Conservation (phyloP, 2,113 vertebrate species). For the Bostrychus sinensis region DNA sequence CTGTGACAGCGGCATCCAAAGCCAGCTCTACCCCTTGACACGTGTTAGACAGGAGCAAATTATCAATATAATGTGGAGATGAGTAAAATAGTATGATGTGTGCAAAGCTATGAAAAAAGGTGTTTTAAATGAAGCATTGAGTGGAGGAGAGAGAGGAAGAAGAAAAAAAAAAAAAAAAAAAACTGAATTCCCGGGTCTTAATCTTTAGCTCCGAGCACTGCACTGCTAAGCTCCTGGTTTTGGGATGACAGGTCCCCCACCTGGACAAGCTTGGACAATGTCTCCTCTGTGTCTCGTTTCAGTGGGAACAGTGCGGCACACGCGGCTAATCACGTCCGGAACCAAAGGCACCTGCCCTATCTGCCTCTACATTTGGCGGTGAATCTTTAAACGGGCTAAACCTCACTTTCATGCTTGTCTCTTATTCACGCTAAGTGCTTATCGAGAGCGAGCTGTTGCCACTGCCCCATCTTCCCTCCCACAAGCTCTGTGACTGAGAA, state of each 20-base stretch:
- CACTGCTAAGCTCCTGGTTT: constrained; percentile 80
- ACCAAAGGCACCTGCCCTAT: constrained; percentile 86
- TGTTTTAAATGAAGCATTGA: constrained; percentile 78
- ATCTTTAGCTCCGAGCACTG: constrained; percentile 80
- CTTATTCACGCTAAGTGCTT: constrained; percentile 86
- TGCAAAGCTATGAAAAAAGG: constrained; percentile 38
- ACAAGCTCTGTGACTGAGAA: constrained; percentile 75
- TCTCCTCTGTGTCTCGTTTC: constrained; percentile 82
- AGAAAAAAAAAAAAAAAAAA: constrained; percentile 17
- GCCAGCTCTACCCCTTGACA: constrained; percentile 36
- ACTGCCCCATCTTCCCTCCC: constrained; percentile 84
- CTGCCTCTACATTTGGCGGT: constrained; percentile 80
- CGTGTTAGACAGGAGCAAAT: constrained; percentile 51
- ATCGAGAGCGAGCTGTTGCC: constrained; percentile 82
- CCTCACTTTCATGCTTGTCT: constrained; percentile 88
- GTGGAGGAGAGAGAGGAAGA: constrained; percentile 45
- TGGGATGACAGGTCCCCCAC: constrained; percentile 86
- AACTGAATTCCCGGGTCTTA: constrained; percentile 75
- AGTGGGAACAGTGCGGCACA: constrained; percentile 78
- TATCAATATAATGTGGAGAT: constrained; percentile 67
- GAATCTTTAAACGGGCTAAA: constrained; percentile 85
- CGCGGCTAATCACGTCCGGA: constrained; percentile 83
- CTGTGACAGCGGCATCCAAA: constrained; percentile 61
- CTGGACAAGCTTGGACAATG: constrained; percentile 88
- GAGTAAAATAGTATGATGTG: constrained; percentile 64